A percentile compares a stretch with the other conserved stretches of the same genome.
These are phyloP conservation scores for Mylabris phalerata DNA, from an alignment of 1,140 invertebrate species.

Conservation along the genomic window DNA sequence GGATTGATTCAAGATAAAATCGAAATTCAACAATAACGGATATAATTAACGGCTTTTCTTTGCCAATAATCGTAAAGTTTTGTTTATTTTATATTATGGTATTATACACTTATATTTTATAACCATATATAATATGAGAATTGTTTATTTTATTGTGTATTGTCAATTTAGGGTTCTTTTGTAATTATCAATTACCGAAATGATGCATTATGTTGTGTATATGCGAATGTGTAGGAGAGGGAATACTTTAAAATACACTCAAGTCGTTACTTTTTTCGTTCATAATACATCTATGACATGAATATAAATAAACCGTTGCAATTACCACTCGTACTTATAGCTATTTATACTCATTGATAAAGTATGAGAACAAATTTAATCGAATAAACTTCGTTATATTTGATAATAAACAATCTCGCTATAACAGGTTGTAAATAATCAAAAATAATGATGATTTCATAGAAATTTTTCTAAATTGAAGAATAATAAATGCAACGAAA, in stretches of 20 bases:
- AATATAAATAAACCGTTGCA: constrained; percentile 11
- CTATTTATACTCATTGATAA: constrained; percentile 16
- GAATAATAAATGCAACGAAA: not conserved
- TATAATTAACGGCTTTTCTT: no score
- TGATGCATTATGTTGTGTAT: no score
- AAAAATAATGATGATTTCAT: constrained; percentile 14
- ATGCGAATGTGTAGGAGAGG: not conserved
- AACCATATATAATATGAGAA: constrained; percentile 6
- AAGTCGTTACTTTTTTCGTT: constrained; percentile 7
- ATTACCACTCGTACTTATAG: constrained; percentile 8
- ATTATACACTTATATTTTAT: not conserved
- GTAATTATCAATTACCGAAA: not conserved
- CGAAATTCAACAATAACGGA: no score
- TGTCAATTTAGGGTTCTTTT: constrained; percentile 1
- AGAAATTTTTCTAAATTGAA: not conserved
- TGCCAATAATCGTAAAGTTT: no score
- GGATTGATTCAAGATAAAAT: no score
- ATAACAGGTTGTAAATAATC: constrained; percentile 1
- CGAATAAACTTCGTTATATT: constrained; percentile 3
- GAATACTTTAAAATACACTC: constrained; percentile 3
- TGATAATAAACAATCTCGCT: constrained; percentile 6
- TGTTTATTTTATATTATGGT: no score
- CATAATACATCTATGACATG: constrained; percentile 6
- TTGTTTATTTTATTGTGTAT: constrained; percentile 3
- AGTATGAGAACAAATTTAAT: constrained; percentile 7